Evolutionary conservation across 2,113 vertebrate species (phyloP).

Genomic region (Vulpes ferrilata): DNA sequence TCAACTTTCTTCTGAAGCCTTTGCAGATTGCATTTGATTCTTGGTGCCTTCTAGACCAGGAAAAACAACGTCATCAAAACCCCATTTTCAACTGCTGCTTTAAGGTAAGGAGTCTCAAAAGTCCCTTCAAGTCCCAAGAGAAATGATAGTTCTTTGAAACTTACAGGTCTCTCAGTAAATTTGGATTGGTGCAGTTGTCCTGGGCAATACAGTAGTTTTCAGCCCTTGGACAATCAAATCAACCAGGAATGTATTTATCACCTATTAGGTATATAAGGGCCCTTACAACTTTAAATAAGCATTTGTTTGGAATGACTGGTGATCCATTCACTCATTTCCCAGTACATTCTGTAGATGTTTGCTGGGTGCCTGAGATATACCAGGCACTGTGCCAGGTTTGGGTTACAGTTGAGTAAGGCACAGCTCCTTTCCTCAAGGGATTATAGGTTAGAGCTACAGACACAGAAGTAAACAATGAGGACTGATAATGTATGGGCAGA

Average conservation of each 20-base stretch:
- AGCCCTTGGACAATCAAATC: not conserved
- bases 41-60: not conserved
- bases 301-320: not conserved
- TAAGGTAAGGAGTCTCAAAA: not conserved
- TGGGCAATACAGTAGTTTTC: not conserved
- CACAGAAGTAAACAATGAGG: not conserved
- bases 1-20: not conserved
- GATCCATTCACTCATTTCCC: not conserved
- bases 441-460: not conserved
- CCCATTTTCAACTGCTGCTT: not conserved
- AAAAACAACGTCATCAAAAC: not conserved
- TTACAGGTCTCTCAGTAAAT: not conserved
- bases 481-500: not conserved
- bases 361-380: not conserved
- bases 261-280: not conserved
- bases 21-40: not conserved
- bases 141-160: not conserved
- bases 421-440: not conserved
- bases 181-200: not conserved
- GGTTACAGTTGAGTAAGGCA: not conserved
- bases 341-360: not conserved
- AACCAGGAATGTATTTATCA: not conserved
- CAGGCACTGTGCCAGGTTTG: not conserved
- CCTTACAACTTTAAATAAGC: constrained; percentile 1
- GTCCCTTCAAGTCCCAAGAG: not conserved